Evolutionary conservation across 2,113 vertebrate genomes (phyloP), one percentile per base, ranked within the genome.

Genomic region (Ellobius talpinus): DNA sequence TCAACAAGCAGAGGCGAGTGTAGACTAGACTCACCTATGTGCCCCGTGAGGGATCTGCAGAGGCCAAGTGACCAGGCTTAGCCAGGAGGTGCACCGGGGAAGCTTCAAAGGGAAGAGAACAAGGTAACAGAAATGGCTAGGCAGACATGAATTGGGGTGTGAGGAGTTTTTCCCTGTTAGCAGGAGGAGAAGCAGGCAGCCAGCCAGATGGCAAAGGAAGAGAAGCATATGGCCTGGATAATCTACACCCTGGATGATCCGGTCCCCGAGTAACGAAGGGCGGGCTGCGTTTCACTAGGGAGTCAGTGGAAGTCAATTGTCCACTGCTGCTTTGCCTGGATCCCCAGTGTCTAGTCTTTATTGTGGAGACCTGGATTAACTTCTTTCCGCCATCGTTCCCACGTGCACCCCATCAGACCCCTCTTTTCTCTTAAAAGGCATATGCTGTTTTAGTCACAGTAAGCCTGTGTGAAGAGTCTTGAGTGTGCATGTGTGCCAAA

Each of bases 171-270:
- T 92, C 74, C 85, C 77, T 77, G 52, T 84, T 95, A 92, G 73
- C 61, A 96, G 89, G 93, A 93, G 95, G 78, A 45, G 74, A 96
- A 91, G 63, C 78, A 96, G 94, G 94, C 91, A 85, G 84, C 45
- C 7, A 89, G 95, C 93, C 97, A 97, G 94, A 96, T 94, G 97
- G 96, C 89, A 91, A 94, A 95, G 93, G 89, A 94, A 76, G 87
- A 96, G 97, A 97, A 93, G 89, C 96, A 97, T 94, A 94, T 97
- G 93, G 94, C 95, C 72, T 68, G 74, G 91, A 91, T 96, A 96
- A 96, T 95, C 90, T 95, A 95, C 79, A 87, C 93, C 96, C 78
- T 72, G 93, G 96, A 94, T 70, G 91, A 93, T 73, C 68, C 13
- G 0, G 77, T 47, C 61, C 82, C 82, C 91, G 73, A 97, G 70